Conservation (phyloP, 2,113 vertebrate species). For the Coptodon rendalli region DNA sequence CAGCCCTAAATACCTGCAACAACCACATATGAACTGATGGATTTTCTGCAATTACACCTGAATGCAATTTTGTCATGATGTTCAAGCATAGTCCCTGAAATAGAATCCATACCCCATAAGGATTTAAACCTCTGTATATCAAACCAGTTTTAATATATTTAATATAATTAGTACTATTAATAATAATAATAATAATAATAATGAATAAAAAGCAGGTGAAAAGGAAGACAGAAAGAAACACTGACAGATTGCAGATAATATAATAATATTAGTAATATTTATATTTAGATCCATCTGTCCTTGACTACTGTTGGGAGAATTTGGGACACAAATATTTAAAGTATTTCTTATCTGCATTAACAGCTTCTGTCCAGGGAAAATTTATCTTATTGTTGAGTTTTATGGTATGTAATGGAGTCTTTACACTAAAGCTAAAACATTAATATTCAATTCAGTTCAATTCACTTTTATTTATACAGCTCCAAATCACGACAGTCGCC, state of each 20-base stretch:
- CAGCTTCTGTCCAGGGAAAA: not conserved
- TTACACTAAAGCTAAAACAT: not conserved
- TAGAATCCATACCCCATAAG: not conserved
- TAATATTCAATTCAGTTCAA: not conserved
- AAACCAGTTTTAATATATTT: not conserved
- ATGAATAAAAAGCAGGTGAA: not conserved
- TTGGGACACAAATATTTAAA: not conserved
- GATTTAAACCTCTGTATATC: not conserved
- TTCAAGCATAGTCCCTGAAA: not conserved
- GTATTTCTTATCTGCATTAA: not conserved
- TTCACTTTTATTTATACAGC: not conserved
- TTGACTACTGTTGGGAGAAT: not conserved
- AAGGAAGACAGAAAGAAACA: not conserved
- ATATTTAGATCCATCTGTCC: not conserved
- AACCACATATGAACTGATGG: conserved; percentile 53
- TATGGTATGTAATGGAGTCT: not conserved
- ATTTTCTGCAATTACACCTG: conserved; percentile 44
- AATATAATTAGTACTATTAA: not conserved
- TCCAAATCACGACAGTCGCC: not conserved
- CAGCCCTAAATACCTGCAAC: conserved; percentile 48
- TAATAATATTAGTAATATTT: not conserved
- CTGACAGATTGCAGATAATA: not conserved
- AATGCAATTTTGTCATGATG: not conserved
- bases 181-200: not conserved
- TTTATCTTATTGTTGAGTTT: not conserved